phyloP scores from a whole-genome alignment of 2,797 vertebrate genomes.

The Chaunax sp. region DNA sequence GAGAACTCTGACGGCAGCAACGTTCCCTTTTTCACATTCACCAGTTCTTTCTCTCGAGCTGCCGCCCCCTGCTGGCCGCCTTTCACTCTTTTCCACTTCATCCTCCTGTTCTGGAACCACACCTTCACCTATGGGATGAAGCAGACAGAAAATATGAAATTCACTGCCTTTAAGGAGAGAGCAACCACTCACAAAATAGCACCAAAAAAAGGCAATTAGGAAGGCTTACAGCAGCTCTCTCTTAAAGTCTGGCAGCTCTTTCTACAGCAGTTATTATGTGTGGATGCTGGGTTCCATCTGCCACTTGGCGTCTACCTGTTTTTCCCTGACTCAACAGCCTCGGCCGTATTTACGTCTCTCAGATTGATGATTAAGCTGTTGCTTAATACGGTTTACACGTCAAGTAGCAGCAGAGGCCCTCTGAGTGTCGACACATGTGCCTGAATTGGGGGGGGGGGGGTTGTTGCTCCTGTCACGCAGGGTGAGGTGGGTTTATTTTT shows the following conservation, averaged over 20 bases:
- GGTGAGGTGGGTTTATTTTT: constrained; percentile 76
- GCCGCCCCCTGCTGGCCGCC: constrained; percentile 97
- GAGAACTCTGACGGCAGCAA: constrained; percentile 96
- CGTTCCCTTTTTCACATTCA: constrained; percentile 98
- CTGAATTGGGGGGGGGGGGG: constrained; percentile 26
- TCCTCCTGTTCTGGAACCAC: constrained; percentile 98
- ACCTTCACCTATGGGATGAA: constrained; percentile 90
- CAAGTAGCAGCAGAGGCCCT: constrained; percentile 70
- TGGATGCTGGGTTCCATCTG: constrained; percentile 80
- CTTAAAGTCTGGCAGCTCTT: constrained; percentile 66
- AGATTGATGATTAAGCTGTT: constrained; percentile 87
- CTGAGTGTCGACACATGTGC: constrained; percentile 61
- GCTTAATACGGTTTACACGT: constrained; percentile 81
- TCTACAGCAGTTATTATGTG: constrained; percentile 73
- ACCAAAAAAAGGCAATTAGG: constrained; percentile 3
- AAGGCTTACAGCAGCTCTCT: constrained; percentile 21
- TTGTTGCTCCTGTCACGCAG: constrained; percentile 48
- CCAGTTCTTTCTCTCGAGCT: constrained; percentile 97
- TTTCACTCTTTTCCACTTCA: constrained; percentile 99
- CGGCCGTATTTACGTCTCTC: constrained; percentile 83
- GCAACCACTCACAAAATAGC: constrained; percentile 3
- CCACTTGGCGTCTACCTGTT: constrained; percentile 78
- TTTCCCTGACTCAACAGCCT: constrained; percentile 84
- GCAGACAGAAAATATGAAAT: constrained; percentile 27
- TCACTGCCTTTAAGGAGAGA: neutral